phyloP scores from a whole-genome alignment of 64 coral and sea anemone genomes.

The Montipora cactus region DNA sequence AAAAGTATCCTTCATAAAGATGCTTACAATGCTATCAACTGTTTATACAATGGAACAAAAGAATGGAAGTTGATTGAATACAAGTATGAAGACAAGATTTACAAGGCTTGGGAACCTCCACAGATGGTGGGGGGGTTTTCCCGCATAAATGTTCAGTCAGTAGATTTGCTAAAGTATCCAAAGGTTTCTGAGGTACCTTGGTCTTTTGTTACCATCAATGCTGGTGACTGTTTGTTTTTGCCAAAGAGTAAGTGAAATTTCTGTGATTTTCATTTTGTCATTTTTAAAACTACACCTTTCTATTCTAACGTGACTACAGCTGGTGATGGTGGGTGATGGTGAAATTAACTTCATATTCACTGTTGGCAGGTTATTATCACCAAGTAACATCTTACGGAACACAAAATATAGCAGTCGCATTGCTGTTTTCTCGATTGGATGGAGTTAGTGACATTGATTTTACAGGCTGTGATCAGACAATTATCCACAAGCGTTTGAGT shows the following conservation, averaged over 20 bases:
- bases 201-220: constrained; percentile 89
- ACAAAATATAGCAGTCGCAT: constrained; percentile 86
- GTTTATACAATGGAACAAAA: constrained; percentile 96
- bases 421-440: constrained; percentile 90
- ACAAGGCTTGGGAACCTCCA: constrained; percentile 97
- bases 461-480: constrained; percentile 64
- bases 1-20: constrained; percentile 95
- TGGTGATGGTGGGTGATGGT: neutral
- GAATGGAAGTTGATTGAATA: constrained; percentile 98
- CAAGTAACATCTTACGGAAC: constrained; percentile 92
- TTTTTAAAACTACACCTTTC: neutral
- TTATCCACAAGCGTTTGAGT: constrained; percentile 74
- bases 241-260: constrained; percentile 81
- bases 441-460: constrained; percentile 63
- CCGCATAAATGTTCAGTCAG: constrained; percentile 69
- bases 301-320: neutral
- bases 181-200: constrained; percentile 84
- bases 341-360: neutral
- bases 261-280: neutral
- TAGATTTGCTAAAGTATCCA: constrained; percentile 87
- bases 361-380: constrained; percentile 86
- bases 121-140: constrained; percentile 91
- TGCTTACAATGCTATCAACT: constrained; percentile 99
- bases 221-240: constrained; percentile 94
- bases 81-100: constrained; percentile 96